These are phyloP conservation scores for Carapus acus DNA, from an alignment of 2,797 vertebrate species.

Conservation along the genomic window DNA sequence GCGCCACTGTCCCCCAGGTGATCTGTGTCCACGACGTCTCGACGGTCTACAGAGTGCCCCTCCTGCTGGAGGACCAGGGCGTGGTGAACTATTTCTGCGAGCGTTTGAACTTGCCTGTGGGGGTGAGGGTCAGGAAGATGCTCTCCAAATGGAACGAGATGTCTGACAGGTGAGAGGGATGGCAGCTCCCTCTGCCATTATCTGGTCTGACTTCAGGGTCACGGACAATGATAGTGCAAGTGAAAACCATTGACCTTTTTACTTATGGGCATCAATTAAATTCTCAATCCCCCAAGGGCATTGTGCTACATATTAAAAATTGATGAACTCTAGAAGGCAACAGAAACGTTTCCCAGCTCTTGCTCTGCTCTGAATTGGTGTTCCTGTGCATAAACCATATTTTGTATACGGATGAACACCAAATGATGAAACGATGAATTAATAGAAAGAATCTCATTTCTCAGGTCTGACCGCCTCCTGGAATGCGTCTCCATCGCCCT, in stretches of 20 bases:
- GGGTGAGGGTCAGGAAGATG: slow-evolving; percentile 80
- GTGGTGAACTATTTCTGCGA: slow-evolving; percentile 86
- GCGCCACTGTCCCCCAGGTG: slow-evolving; percentile 81
- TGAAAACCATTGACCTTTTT: neutral
- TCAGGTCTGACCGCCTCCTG: slow-evolving; percentile 86
- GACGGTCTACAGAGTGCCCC: slow-evolving; percentile 88
- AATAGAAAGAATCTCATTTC: neutral
- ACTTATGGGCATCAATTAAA: too few relatives aligned
- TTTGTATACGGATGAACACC: neutral
- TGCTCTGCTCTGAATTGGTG: neutral
- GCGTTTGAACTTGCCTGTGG: slow-evolving; percentile 82
- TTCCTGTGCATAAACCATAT: neutral
- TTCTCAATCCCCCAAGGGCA: too few relatives aligned
- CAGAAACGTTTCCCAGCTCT: too few relatives aligned
- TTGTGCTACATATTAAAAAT: neutral
- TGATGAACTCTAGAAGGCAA: neutral
- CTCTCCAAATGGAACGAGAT: slow-evolving; percentile 97
- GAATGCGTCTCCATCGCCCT: slow-evolving; percentile 89
- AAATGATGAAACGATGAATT: neutral
- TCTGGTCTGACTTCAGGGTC: neutral
- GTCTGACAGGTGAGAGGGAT: slow-evolving; percentile 81
- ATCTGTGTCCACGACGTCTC: slow-evolving; percentile 94
- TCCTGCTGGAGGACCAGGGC: slow-evolving; percentile 88
- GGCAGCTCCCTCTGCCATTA: neutral
- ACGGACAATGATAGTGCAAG: neutral